phyloP scores from a whole-genome alignment of 2,888 invertebrate genomes.

The Dolomedes plantarius region DNA sequence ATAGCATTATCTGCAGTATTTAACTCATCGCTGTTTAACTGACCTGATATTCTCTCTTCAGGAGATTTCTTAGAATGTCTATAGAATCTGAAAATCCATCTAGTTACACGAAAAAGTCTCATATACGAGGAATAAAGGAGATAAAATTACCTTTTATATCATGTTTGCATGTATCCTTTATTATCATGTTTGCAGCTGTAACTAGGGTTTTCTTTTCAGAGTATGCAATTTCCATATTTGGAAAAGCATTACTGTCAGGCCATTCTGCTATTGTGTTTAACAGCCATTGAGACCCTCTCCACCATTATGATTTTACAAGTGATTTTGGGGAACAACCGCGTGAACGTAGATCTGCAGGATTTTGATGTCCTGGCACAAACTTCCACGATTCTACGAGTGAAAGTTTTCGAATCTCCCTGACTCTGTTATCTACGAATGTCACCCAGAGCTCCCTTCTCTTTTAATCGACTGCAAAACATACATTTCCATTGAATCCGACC shows the following conservation, averaged over 20 bases:
- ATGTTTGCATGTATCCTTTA: too few relatives aligned
- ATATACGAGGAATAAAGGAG: too few relatives aligned
- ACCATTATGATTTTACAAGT: background rate
- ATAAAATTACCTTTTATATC: too few relatives aligned
- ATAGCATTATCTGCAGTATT: too few relatives aligned
- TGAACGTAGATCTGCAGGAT: background rate
- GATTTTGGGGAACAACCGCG: background rate
- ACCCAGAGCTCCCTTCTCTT: background rate
- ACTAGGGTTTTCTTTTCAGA: conserved; percentile 3
- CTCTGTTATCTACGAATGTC: background rate
- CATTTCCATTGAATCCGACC: conserved; percentile 17
- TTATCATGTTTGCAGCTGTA: too few relatives aligned
- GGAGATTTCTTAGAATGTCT: too few relatives aligned
- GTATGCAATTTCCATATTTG: conserved; percentile 2
- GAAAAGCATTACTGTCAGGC: background rate
- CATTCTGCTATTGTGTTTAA: background rate
- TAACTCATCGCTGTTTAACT: too few relatives aligned
- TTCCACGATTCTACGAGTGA: background rate
- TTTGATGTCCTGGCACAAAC: conserved; percentile 8
- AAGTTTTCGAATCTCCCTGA: background rate
- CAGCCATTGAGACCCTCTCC: background rate
- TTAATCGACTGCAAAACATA: conserved; percentile 21
- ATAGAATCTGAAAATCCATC: too few relatives aligned
- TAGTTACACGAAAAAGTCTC: too few relatives aligned
- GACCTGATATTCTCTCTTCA: too few relatives aligned